These are phyloP conservation scores for Drosophila funebris DNA, from an alignment of 1,140 invertebrate genomes.

Conservation along the genomic window DNA sequence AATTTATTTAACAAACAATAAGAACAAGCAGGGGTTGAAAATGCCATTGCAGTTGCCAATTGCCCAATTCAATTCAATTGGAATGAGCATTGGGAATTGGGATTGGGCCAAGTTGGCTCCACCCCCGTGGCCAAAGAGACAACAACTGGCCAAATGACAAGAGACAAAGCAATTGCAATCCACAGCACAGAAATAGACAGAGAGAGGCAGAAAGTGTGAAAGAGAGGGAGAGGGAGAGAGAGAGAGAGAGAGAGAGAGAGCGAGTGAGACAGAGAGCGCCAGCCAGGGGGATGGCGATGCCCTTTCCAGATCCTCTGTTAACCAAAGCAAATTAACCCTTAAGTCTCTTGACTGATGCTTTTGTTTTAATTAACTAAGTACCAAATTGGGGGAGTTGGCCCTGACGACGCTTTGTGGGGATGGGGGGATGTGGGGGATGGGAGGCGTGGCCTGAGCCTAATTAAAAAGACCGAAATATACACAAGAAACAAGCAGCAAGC, in stretches of 20 bases:
- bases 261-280: not conserved
- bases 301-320: not conserved
- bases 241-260: not conserved
- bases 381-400: slow-evolving; percentile 15
- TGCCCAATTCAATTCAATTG: too few species aligned
- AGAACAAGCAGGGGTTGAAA: slow-evolving; percentile 57
- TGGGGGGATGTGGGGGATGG: not conserved
- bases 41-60: slow-evolving; percentile 14
- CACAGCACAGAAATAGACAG: not conserved
- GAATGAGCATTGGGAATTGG: too few species aligned
- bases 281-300: not conserved
- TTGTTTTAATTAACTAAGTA: slow-evolving; percentile 83
- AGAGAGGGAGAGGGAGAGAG: not conserved
- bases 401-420: not conserved
- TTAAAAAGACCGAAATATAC: slow-evolving; percentile 51
- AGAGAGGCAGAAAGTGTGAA: too few species aligned
- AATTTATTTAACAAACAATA: slow-evolving; percentile 73
- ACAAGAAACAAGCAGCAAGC: not conserved
- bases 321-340: slow-evolving; percentile 65
- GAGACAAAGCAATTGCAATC: slow-evolving; percentile 2
- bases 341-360: slow-evolving; percentile 63
- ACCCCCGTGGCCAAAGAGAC: slow-evolving; percentile 55
- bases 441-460: slow-evolving; percentile 60
- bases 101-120: slow-evolving; percentile 44
- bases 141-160: slow-evolving; percentile 33